phyloP scores from a whole-genome alignment of 2,113 vertebrate species.

The Ameiurus melas region DNA sequence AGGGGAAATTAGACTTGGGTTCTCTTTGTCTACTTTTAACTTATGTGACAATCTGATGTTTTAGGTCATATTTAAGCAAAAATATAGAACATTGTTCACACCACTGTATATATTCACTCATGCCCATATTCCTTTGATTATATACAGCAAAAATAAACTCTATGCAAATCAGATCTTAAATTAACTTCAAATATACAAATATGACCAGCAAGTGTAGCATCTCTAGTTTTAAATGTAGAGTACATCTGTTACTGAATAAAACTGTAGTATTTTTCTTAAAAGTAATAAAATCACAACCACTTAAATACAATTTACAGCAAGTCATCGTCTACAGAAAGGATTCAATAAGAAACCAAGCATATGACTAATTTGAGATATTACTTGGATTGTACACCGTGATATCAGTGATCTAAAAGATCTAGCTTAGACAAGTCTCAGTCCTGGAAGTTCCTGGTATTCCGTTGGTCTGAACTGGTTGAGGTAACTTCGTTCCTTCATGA shows the following conservation, averaged over 20 bases:
- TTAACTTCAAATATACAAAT: background rate
- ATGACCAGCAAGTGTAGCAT: background rate
- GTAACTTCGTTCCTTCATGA: background rate
- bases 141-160: background rate
- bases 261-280: background rate
- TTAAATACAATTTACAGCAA: background rate
- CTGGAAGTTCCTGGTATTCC: background rate
- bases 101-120: background rate
- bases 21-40: too few relatives aligned
- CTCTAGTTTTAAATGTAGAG: background rate
- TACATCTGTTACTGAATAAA: background rate
- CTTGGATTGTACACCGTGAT: background rate
- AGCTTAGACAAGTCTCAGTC: background rate
- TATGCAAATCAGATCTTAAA: background rate
- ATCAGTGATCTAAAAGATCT: background rate
- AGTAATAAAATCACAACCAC: background rate
- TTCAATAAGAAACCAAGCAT: background rate
- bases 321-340: background rate
- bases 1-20: too few relatives aligned
- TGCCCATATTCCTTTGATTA: background rate
- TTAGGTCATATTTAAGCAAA: too few relatives aligned
- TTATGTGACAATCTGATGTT: too few relatives aligned
- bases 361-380: background rate
- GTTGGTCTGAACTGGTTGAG: background rate
- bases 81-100: too few relatives aligned